Percentiles rank a stretch among this genome's conserved stretches.
phyloP scores from a whole-genome alignment of 2,113 vertebrate species.

The Grantiella picta region DNA sequence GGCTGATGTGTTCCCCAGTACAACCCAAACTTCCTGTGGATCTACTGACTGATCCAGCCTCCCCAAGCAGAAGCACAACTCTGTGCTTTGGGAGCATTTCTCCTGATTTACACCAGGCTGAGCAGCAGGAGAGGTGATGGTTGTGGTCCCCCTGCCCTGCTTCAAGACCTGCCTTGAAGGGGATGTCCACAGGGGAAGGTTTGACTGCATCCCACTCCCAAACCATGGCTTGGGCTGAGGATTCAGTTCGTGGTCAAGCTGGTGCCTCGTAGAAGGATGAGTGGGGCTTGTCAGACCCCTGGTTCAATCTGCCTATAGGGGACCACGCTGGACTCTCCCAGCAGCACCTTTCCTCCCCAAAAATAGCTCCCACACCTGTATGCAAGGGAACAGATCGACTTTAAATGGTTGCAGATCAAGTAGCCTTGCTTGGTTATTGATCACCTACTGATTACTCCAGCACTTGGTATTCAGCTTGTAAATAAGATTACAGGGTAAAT shows the following conservation, averaged over 20 bases:
- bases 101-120: not conserved
- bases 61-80: not conserved
- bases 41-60: not conserved
- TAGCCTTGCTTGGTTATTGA: not conserved
- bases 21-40: not conserved
- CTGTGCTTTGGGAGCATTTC: not conserved
- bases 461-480: not conserved
- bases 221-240: not conserved
- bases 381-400: not conserved
- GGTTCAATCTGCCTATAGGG: not conserved
- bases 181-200: not conserved
- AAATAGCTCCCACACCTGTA: not conserved
- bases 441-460: not conserved
- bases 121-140: not conserved
- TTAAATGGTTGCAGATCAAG: not conserved
- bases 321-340: rapidly evolving
- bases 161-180: not conserved
- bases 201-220: not conserved
- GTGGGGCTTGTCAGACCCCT: not conserved
- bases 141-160: no score
- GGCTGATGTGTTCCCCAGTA: not conserved
- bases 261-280: not conserved
- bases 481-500: not conserved
- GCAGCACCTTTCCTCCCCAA: not conserved
- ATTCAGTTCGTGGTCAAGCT: not conserved